phyloP scores from a whole-genome alignment of 1,140 invertebrate species.

The Frieseomelitta varia region DNA sequence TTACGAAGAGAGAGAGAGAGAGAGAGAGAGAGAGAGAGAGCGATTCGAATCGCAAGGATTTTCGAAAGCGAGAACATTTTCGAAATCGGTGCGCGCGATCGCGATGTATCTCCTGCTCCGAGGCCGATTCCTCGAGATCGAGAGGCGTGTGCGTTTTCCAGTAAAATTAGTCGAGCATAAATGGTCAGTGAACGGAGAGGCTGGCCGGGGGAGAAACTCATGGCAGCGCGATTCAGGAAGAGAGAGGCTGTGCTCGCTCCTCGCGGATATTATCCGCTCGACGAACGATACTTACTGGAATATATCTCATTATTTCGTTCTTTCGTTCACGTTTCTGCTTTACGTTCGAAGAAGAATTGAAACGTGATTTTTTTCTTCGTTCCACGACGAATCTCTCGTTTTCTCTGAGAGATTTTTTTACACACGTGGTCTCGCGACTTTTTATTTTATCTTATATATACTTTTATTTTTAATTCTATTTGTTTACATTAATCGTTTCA shows the following conservation, averaged over 20 bases:
- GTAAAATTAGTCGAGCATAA: conserved; percentile 67
- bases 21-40: background rate
- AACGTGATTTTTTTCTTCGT: no score
- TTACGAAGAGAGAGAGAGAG: background rate
- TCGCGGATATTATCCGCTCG: conserved; percentile 46
- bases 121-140: background rate
- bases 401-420: no score
- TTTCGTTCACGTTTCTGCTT: no score
- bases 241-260: conserved; percentile 71
- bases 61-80: conserved; percentile 38
- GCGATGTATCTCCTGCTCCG: background rate
- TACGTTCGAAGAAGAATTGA: no score
- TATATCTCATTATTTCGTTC: background rate
- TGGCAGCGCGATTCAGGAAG: conserved; percentile 71
- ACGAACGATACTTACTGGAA: no score
- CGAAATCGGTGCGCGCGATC: conserved; percentile 17
- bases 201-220: conserved; percentile 35
- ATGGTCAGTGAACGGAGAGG: conserved; percentile 70
- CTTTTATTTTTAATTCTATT: no score
- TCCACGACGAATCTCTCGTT: no score
- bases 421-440: no score
- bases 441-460: no score
- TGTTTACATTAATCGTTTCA: no score
- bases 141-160: conserved; percentile 24
- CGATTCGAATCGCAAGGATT: background rate